phyloP scores from a whole-genome alignment of 2,797 vertebrate genomes.

The Sebastes flavidus region DNA sequence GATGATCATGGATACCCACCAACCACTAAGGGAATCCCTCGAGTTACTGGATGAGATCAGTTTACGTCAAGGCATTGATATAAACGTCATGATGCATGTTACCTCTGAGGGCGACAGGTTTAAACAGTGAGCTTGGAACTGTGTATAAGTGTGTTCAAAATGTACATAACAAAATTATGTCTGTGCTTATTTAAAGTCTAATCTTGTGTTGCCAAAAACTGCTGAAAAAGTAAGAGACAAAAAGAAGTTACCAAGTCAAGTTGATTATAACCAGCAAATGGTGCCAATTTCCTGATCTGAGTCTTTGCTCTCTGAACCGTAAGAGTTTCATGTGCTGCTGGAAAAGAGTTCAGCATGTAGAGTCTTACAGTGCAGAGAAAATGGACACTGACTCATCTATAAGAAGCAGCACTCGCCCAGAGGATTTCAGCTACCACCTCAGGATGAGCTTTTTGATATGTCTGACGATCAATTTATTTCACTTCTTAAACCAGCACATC shows the following conservation, averaged over 20 bases:
- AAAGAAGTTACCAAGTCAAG: not conserved
- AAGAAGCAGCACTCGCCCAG: not conserved
- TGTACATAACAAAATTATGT: not conserved
- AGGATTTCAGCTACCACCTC: not conserved
- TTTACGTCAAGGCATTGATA: not conserved
- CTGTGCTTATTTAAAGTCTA: not conserved
- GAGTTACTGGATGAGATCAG: not conserved
- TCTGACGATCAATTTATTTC: not conserved
- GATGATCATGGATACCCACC: not conserved
- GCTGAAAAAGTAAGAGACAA: not conserved
- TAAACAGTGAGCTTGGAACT: not conserved
- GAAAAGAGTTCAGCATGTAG: constrained; percentile 45
- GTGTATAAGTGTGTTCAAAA: not conserved
- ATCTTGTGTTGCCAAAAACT: not conserved
- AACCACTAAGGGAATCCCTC: not conserved
- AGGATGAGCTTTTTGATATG: not conserved
- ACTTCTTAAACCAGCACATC: not conserved
- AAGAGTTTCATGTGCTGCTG: constrained; percentile 75
- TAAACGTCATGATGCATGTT: not conserved
- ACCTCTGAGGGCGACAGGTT: not conserved
- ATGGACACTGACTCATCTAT: not conserved
- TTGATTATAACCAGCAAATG: not conserved
- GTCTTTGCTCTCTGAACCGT: constrained; percentile 64
- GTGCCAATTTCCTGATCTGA: not conserved
- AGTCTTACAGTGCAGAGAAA: constrained; percentile 62